Base-by-base conservation (phyloP, 1,140 invertebrate genomes). In the Luehdorfia chinensis region DNA sequence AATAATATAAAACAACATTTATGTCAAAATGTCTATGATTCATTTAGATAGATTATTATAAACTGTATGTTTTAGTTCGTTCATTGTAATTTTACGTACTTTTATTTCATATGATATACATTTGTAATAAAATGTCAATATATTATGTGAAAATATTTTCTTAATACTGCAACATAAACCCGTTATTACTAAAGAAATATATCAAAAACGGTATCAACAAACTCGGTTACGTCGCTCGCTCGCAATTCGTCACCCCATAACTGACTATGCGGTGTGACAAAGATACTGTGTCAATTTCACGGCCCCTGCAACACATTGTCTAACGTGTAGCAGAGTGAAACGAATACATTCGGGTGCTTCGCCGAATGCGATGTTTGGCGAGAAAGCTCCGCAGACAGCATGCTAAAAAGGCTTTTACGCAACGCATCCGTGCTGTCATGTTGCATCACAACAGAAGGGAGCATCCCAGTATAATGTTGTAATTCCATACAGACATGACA, bases 321-420 rank as follows among this genome's bases (percentile, higher is more conserved):
- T 39, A 47, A 55, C 31, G 41, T 55, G 46, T 55, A 19, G n/a
- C n/a, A n/a, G 31, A 43, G 14, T 34, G 33, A 45, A 49, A 74
- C 68, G 70, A 75, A 74, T 59, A 63, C 48, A 9, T 46, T 28
- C 72, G 75, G 78, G 78, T 79, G 75, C 75, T 70, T 62, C 60
- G 47, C 44, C 61, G 59, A 59, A 64, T 55, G 52, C 49, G 58
- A 49, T 61, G 57, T 58, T 67, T 58, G 57, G 44, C 58, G 69
- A 70, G 75, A 81, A 75, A 76, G 71, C 75, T 75, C 45, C 43
- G 65, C 60, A 52, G 59, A 50, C 68, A 53, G 74, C 67, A 79
- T 83, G 70, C 69, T 77, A 81, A 81, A 74, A 70, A 66, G 58
- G 33, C 52, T 64, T 64, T 78, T 81, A 71, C 75, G 73, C 71